phyloP scores from a whole-genome alignment of 2,888 invertebrate species.

The Dusona sp. region DNA sequence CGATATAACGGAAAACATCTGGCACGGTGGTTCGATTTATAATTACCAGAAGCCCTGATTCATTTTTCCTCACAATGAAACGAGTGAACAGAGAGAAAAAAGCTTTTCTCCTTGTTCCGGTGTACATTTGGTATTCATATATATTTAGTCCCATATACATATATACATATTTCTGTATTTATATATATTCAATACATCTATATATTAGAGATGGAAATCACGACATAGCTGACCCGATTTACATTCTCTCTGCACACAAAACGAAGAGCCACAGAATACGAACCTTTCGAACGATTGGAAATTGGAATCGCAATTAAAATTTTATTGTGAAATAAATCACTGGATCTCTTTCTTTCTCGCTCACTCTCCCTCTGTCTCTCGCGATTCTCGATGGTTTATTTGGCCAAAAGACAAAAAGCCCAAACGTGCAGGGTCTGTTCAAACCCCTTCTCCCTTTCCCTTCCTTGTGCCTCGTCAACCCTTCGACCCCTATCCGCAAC shows the following conservation, averaged over 20 bases:
- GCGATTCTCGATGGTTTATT: conserved; percentile 22
- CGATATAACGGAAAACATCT: conserved; percentile 43
- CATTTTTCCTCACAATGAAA: conserved; percentile 41
- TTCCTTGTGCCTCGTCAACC: neutral
- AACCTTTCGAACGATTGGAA: conserved; percentile 61
- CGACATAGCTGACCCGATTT: conserved; percentile 53
- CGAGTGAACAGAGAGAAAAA: conserved; percentile 12
- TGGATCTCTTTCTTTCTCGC: conserved; percentile 19
- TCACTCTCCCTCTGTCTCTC: neutral
- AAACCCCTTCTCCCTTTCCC: neutral
- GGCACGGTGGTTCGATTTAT: conserved; percentile 44
- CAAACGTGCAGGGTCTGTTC: conserved; percentile 32
- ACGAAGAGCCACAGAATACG: conserved; percentile 53
- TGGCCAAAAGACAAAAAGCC: conserved; percentile 62
- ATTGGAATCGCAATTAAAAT: conserved; percentile 68
- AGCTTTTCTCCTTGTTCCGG: neutral
- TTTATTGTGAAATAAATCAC: conserved; percentile 69
- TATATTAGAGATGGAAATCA: conserved; percentile 33
- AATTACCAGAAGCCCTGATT: conserved; percentile 32
- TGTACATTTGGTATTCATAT: neutral
- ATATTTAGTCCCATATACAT: neutral
- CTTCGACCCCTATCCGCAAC: conserved; percentile 6
- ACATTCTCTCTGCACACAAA: conserved; percentile 50
- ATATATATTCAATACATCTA: neutral
- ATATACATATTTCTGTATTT: neutral